These are phyloP conservation scores for Pristionchus exspectatus DNA, from an alignment of 2,888 invertebrate genomes.

Conservation along the genomic window DNA sequence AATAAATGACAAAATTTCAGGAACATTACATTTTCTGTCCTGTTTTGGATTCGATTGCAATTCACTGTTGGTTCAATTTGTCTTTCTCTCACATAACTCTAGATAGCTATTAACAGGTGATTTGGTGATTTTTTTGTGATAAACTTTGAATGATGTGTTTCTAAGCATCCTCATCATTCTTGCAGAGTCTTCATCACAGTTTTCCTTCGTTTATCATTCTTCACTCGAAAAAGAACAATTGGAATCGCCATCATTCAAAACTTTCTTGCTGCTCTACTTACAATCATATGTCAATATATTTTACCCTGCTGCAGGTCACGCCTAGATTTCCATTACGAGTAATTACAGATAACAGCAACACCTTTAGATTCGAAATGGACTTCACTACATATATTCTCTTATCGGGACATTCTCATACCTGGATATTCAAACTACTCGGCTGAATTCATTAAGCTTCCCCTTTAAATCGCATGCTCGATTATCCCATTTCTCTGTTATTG, in stretches of 20 bases:
- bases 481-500: not conserved
- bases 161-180: not conserved
- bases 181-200: not conserved
- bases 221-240: not conserved
- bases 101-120: not conserved
- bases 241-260: not conserved
- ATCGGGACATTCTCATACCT: not conserved
- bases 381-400: not conserved
- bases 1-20: not conserved
- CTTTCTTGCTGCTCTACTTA: not conserved
- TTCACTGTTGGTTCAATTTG: not conserved
- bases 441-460: not conserved
- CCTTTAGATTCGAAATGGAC: not conserved
- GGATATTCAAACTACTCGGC: not conserved
- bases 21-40: not conserved
- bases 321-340: not conserved
- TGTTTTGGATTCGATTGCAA: not conserved
- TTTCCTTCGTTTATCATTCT: not conserved
- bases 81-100: not conserved
- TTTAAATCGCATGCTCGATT: not conserved
- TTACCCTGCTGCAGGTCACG: not conserved
- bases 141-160: not conserved
- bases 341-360: not conserved
- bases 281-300: not conserved
- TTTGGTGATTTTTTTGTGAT: not conserved